Evolutionary conservation across 2,797 vertebrate species (phyloP), one percentile per base, ranked within the genome.

Genomic region (Hypotaenidia okinawae): DNA sequence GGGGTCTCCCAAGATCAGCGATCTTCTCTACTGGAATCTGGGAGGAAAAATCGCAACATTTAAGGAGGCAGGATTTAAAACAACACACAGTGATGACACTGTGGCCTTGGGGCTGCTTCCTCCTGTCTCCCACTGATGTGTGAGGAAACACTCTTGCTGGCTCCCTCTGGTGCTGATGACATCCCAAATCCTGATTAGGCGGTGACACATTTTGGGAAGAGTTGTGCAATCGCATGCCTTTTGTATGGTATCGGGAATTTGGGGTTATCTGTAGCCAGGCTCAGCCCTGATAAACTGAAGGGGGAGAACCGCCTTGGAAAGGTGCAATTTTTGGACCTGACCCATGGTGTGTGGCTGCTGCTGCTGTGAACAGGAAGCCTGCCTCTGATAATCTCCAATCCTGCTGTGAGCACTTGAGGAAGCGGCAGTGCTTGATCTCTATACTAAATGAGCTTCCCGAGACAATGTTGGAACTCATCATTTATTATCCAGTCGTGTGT

Each of bases 261-360:
- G 23, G 32, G 61, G 39, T 57, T 96, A 70, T 94, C 92, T 94
- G 84, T 49, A 89, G 70, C 27, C 17, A 1, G 17, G 22, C 66
- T 77, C 63, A 7, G n/a, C 52, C 66, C 80, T 24, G 66, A 8
- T 10, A 37, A 27, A 3, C 28, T 13, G 39, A 52, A 51, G 32
- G 16, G 70, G 41, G n/a, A 54, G 41, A 80, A 33, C 2, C 0
- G 27, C 64, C 61, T 51, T 74, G 64, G 52, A 59, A 76, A 67
- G 2, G 81, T 2, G 10, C 2, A 47, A 35, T 57, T 89, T 87
- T 69, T 66, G 32, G 77, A 51, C 69, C 41, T 25, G 8, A 35
- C 1, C 25, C 2, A 0, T 43, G 72, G 13, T 0, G 1, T 37
- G 67, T 66, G 24, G 61, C 23, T 37, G 25, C 10, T 22, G 57